Conservation (phyloP, 2,797 vertebrate genomes). For the Synanceia verrucosa region DNA sequence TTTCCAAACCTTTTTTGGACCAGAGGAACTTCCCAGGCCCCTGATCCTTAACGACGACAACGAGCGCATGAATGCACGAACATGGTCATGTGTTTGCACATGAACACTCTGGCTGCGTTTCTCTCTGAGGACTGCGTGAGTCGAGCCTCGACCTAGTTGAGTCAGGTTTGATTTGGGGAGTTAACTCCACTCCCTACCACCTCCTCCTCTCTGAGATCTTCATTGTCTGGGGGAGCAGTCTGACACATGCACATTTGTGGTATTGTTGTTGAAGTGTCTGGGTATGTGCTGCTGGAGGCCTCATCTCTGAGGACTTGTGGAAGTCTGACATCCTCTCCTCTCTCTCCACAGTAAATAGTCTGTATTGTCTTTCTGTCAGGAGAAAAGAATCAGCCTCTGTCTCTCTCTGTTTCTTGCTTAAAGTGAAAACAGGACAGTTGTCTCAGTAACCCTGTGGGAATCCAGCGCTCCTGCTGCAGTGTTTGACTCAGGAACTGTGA, state of each 20-base stretch:
- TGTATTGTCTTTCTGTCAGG: slow-evolving; percentile 56
- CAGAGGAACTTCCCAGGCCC: not conserved
- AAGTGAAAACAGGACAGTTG: slow-evolving; percentile 50
- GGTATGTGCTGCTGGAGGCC: slow-evolving; percentile 54
- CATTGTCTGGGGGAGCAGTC: slow-evolving; percentile 39
- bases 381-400: slow-evolving; percentile 36
- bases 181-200: slow-evolving; percentile 16
- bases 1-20: not conserved
- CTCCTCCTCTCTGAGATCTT: slow-evolving; percentile 28
- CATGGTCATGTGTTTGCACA: not conserved
- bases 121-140: slow-evolving; percentile 19
- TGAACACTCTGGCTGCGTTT: not conserved
- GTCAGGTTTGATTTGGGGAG: slow-evolving; percentile 71
- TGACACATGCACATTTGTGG: slow-evolving; percentile 10
- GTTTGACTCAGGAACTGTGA: slow-evolving; percentile 8
- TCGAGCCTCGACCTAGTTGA: slow-evolving; percentile 67
- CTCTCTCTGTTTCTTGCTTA: slow-evolving; percentile 47
- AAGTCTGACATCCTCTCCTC: slow-evolving; percentile 49
- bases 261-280: slow-evolving; percentile 49
- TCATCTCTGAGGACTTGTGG: slow-evolving; percentile 48
- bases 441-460: slow-evolving; percentile 40
- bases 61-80: not conserved
- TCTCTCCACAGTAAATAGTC: slow-evolving; percentile 51
- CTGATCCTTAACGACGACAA: too few relatives aligned
- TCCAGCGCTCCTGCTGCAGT: slow-evolving; percentile 6